Evolutionary conservation across 2,888 invertebrate genomes (phyloP), one percentile per base, ranked within the genome.

Genomic region (Drosophila nigricruria): DNA sequence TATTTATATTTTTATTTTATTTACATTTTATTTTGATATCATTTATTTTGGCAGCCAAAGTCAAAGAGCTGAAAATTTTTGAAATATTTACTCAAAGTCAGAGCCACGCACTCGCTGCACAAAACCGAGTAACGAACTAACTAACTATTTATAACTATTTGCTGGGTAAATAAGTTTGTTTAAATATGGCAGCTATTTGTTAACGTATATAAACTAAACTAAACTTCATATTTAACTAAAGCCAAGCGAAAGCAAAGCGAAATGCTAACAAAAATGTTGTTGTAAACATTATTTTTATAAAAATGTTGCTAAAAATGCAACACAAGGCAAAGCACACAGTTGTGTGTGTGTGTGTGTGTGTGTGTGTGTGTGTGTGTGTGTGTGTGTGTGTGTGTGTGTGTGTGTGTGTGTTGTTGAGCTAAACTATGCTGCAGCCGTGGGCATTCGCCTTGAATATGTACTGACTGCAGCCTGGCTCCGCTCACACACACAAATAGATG

Each of bases 271-370:
- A 81, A 81, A 83, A 83, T 69, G 52, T 67, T 67, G 75, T 65
- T 80, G 73, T 68, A 66, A 75, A 72, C 82, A 87, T 75, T 80
- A 82, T 78, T 82, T 83, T 77, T 84, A 58, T 79, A 79, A 87
- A 84, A 87, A 87, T 84, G 73, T 80, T 87, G 72, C 72, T 58
- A 53, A 87, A 84, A 84, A 84, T 81, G 82, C 73, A 82, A 50
- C 82, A 78, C 78, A 87, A 87, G 87, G 82, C 88, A 84, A 87
- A 84, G 82, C 82, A 66, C 84, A 84, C 71, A 80, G 72, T 70
- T 67, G 36, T 56, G n/a, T 56, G 34, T 25, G n/a, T 27, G 16
- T 32, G 59, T 14, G 30, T 20, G 50, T 47, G 16, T 30, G 32
- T 25, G 14, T 32, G 36, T 25, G 38, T 56, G 56, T 66, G 63